Base-by-base conservation (phyloP, 92 coral and sea anemone genomes). In the Phenganax stokvisi region DNA sequence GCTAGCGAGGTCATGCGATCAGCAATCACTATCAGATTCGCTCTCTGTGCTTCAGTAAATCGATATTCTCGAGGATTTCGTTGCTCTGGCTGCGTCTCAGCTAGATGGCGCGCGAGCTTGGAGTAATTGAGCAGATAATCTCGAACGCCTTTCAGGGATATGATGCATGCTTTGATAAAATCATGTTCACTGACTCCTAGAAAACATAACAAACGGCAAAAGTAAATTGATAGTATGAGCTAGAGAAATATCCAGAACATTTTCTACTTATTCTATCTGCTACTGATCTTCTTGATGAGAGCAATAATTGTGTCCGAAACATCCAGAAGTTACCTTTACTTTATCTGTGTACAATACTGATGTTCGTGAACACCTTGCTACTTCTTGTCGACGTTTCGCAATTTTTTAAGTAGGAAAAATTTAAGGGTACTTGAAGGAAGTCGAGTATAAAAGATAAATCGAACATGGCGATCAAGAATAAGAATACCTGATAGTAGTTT, bases 131-230 rank as follows among this genome's bases (percentile, higher is more conserved):
- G 55, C 16, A 86, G 81, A 80, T 90, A 90, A 81, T 85, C 84
- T 69, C 84, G 84, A 10, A 84, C 85, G 74, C 96, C 96, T 15
- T 90, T 20, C 78, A 90, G 66, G 63, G 96, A 85, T 27, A 80
- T 87, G 44, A 90, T 78, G 30, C 96, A 90, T 13, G 92, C 79
- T 20, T 62, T 12, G 4, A 89, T 64, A 67, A 90, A 88, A 7
- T 90, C 92, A 68, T 84, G 63, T 77, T 90, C 72, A 58, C 73
- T 85, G 16, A 12, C 15, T 12, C 71, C 71, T 64, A 64, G 71
- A 64, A 64, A n/a, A 7, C 20, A 20, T 10, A 17, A 64, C 29
- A 11, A 17, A 64, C 20, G 9, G 29, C 29, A 64, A 7, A 5
- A 13, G 71, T 7, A 64, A 64, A 10, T 64, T 20, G 25, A 20